phyloP scores from a whole-genome alignment of 2,888 invertebrate genomes.

The Pammene fasciana region DNA sequence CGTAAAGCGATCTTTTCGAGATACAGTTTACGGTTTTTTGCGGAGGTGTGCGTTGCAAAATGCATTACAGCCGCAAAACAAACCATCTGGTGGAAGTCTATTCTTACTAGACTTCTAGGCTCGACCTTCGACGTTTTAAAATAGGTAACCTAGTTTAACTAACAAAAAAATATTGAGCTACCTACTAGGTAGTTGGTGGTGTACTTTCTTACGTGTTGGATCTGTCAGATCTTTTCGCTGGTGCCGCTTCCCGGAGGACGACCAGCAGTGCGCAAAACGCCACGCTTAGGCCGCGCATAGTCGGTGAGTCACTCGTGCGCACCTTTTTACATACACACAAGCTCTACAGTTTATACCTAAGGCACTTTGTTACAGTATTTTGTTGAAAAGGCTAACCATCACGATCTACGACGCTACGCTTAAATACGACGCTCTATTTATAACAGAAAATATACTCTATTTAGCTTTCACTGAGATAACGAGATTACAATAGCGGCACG shows the following conservation, averaged over 20 bases:
- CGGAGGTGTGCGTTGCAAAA: background rate
- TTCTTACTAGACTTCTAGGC: constrained; percentile 31
- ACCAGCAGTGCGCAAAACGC: constrained; percentile 63
- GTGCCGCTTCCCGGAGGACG: constrained; percentile 65
- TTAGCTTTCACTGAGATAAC: constrained; percentile 66
- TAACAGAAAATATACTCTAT: constrained; percentile 23
- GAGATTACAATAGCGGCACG: constrained; percentile 63
- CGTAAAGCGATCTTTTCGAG: too few relatives aligned
- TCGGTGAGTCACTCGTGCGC: constrained; percentile 64
- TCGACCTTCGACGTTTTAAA: constrained; percentile 34
- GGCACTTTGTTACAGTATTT: constrained; percentile 73
- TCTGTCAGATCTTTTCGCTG: constrained; percentile 61
- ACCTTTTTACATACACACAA: constrained; percentile 44
- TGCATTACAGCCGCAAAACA: constrained; percentile 22
- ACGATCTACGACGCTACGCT: constrained; percentile 42
- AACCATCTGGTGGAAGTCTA: constrained; percentile 29
- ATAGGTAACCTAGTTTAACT: constrained; percentile 34
- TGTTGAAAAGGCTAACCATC: constrained; percentile 59
- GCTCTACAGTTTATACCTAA: constrained; percentile 56
- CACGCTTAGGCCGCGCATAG: constrained; percentile 64
- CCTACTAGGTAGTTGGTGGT: constrained; percentile 29
- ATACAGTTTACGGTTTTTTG: background rate
- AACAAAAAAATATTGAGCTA: constrained; percentile 15
- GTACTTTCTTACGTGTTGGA: constrained; percentile 61
- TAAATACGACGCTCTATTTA: constrained; percentile 43